phyloP scores from a whole-genome alignment of 1,140 invertebrate genomes.

The Leptonema lineaticorne region DNA sequence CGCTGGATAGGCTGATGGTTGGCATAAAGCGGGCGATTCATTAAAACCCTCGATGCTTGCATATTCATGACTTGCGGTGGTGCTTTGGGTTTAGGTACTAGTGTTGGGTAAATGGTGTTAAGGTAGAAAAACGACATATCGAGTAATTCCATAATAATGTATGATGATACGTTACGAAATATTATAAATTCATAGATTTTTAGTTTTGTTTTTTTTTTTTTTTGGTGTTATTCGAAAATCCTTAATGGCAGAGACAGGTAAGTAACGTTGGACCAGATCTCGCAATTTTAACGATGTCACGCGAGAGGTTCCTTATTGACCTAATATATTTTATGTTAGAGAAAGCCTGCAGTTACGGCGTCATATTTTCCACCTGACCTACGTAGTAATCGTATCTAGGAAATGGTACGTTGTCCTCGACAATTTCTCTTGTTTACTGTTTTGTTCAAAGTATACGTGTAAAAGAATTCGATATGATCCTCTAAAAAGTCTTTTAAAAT shows the following conservation, averaged over 20 bases:
- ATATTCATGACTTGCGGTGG: conserved; percentile 32
- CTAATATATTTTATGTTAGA: conserved; percentile 24
- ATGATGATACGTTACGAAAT: too few species aligned
- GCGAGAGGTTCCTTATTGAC: background rate
- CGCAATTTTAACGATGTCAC: background rate
- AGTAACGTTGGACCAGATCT: too few species aligned
- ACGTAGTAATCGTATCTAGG: conserved; percentile 23
- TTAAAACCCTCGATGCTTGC: conserved; percentile 32
- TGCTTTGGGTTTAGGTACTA: too few species aligned
- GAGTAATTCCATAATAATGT: too few species aligned
- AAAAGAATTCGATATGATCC: too few species aligned
- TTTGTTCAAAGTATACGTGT: background rate
- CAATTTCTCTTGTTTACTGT: conserved; percentile 36
- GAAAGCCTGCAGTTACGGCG: conserved; percentile 16
- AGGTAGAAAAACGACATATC: too few species aligned
- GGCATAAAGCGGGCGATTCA: conserved; percentile 35
- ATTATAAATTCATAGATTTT: too few species aligned
- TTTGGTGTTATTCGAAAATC: too few species aligned
- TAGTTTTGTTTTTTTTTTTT: too few species aligned
- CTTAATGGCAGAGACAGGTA: background rate
- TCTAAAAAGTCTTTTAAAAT: too few species aligned
- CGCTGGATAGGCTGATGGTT: conserved; percentile 27
- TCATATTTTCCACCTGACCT: conserved; percentile 37
- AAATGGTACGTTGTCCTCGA: conserved; percentile 1
- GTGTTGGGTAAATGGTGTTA: too few species aligned